Conservation (phyloP, 2,113 vertebrate species). For the Pseudopipra pipra region DNA sequence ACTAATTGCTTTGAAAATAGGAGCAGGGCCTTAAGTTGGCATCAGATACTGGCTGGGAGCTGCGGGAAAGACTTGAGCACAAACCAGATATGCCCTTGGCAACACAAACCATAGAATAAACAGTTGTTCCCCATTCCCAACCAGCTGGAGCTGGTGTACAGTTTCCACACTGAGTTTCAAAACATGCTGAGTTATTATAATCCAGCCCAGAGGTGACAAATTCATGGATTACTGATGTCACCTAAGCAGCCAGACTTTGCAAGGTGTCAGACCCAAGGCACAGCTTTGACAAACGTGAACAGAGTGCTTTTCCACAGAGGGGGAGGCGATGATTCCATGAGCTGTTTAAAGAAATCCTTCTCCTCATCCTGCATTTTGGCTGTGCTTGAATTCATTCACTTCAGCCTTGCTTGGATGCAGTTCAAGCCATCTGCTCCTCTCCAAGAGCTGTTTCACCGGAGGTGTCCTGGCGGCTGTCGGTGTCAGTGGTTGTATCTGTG, state of each 20-base stretch:
- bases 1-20: conserved; percentile 51
- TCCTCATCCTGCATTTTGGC: neutral
- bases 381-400: conserved; percentile 21
- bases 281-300: conserved; percentile 32
- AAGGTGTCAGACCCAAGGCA: conserved; percentile 41
- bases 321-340: neutral
- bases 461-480: neutral
- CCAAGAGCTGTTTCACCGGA: conserved; percentile 27
- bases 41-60: neutral
- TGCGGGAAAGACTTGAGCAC: neutral
- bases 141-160: conserved; percentile 12
- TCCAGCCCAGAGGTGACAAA: conserved; percentile 49
- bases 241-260: conserved; percentile 21
- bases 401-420: conserved; percentile 34
- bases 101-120: neutral
- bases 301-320: neutral
- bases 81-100: conserved; percentile 16
- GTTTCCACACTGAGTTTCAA: neutral
- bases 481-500: neutral
- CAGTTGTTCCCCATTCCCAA: conserved; percentile 4
- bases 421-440: conserved; percentile 56
- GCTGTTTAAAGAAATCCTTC: conserved; percentile 21
- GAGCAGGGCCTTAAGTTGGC: neutral
- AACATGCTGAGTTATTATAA: conserved; percentile 24
- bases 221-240: conserved; percentile 1